Evolutionary conservation across 1,140 invertebrate genomes (phyloP), one percentile per base, ranked within the genome.

Genomic region (Drosophila quadrilineata): DNA sequence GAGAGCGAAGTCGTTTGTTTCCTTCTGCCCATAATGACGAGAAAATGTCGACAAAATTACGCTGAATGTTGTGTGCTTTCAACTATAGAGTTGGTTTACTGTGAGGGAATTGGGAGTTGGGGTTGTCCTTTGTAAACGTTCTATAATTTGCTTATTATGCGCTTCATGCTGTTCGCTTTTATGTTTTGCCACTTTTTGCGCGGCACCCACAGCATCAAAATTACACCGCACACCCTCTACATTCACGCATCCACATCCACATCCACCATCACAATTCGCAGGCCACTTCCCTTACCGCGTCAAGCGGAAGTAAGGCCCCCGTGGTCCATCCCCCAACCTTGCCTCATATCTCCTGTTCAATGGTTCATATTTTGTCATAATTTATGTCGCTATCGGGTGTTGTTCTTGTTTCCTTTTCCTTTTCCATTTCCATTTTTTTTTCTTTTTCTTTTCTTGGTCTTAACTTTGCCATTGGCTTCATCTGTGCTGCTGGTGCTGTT

Each of bases 71-170:
- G 56, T 52, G 52, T 49, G 54, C 28, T 22, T 49, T 33, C 16
- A 57, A 17, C 35, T 41, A 10, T 12, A 0, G 40, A 21, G 17
- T 9, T 40, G 43, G 24, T 17, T 5, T 19, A 14, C n/a, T n/a
- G n/a, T n/a, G 33, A 9, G 36, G 5, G 19, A 4, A 6, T 1
- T 6, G 43, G 16, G 24, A 4, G 9, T 3, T 1, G 8, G 43
- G 14, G 10, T 62, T 84, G 77, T 84, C 73, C 79, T 71, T 74
- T 84, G 64, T 84, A 84, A 84, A 79, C 80, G 79, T 77, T 84
- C 71, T 74, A 85, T 84, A 84, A 84, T 84, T 85, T 85, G 79
- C 79, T 84, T 84, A 75, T 84, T 84, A 84, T 84, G 79, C 79
- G 70, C 66, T 68, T 56, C 65, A 54, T 73, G 79, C 70, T 77